Percentiles rank a stretch among this genome's conserved stretches.
These are phyloP conservation scores for Amiota mariae DNA, from an alignment of 2,888 invertebrate genomes.

Conservation along the genomic window DNA sequence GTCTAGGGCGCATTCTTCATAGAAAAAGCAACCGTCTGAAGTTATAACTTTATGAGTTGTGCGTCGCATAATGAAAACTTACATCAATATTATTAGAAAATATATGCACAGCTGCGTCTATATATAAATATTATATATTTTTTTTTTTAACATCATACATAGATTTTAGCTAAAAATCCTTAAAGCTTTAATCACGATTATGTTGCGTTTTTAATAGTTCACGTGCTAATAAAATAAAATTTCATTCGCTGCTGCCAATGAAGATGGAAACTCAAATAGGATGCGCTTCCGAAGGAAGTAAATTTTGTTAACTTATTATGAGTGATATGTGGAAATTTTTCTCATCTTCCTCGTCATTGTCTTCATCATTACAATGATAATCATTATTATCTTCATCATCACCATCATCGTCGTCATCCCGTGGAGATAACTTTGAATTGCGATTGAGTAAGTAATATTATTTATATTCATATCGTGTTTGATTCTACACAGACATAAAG, in stretches of 20 bases:
- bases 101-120: conserved; percentile 54
- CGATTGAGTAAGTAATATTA: too few relatives aligned
- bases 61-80: conserved; percentile 62
- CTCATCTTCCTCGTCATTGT: neutral
- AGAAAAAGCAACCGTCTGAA: neutral
- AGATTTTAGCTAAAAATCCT: neutral
- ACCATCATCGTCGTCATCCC: conserved; percentile 28
- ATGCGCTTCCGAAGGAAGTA: conserved; percentile 52
- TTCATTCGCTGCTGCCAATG: neutral
- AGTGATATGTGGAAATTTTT: conserved; percentile 59
- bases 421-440: too few relatives aligned
- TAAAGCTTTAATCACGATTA: conserved; percentile 14
- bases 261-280: conserved; percentile 1
- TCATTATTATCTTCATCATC: conserved; percentile 25
- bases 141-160: neutral
- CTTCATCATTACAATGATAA: conserved; percentile 13
- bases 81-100: conserved; percentile 61
- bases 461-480: too few relatives aligned
- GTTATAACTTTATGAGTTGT: conserved; percentile 22
- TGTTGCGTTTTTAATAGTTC: conserved; percentile 2
- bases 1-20: neutral
- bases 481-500: too few relatives aligned
- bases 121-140: neutral
- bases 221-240: conserved; percentile 21
- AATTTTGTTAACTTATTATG: conserved; percentile 66